phyloP scores from a whole-genome alignment of 2,797 vertebrate genomes.

The Galaxias olidus region DNA sequence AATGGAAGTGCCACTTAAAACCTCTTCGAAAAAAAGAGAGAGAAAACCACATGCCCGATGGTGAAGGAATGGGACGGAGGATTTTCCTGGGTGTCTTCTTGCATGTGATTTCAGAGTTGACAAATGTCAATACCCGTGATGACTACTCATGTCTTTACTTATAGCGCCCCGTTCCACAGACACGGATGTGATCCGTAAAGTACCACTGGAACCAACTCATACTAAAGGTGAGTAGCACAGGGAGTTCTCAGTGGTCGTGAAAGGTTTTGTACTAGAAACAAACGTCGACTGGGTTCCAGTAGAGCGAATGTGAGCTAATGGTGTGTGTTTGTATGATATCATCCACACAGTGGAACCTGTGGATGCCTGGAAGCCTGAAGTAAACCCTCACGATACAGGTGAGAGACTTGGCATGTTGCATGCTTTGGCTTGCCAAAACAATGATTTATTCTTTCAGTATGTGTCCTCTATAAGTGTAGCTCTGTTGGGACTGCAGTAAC shows the following conservation, averaged over 20 bases:
- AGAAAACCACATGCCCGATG: slow-evolving; percentile 28
- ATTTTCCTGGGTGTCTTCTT: slow-evolving; percentile 4
- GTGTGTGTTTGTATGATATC: slow-evolving; percentile 48
- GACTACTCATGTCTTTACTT: slow-evolving; percentile 45
- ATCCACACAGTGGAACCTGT: slow-evolving; percentile 71
- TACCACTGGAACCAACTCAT: slow-evolving; percentile 51
- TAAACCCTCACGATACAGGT: slow-evolving; percentile 83
- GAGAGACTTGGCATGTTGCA: slow-evolving; percentile 44
- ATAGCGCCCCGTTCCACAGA: slow-evolving; percentile 66
- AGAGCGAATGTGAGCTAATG: slow-evolving; percentile 37
- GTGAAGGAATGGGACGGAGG: slow-evolving; percentile 18
- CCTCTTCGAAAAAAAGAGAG: slow-evolving; percentile 43
- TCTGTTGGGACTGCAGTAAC: not conserved
- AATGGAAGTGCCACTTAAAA: slow-evolving; percentile 28
- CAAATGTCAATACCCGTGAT: slow-evolving; percentile 1
- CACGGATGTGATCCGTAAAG: slow-evolving; percentile 59
- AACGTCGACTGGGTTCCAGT: not conserved
- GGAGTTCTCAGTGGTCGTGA: not conserved
- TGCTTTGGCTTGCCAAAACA: slow-evolving; percentile 24
- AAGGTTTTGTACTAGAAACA: slow-evolving; percentile 14
- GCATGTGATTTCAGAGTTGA: slow-evolving; percentile 13
- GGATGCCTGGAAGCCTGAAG: slow-evolving; percentile 79
- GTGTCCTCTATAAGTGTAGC: slow-evolving; percentile 21
- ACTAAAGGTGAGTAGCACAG: slow-evolving; percentile 66
- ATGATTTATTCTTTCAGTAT: not conserved